Conservation (phyloP, 1,140 invertebrate genomes). For the Eufriesea mexicana region DNA sequence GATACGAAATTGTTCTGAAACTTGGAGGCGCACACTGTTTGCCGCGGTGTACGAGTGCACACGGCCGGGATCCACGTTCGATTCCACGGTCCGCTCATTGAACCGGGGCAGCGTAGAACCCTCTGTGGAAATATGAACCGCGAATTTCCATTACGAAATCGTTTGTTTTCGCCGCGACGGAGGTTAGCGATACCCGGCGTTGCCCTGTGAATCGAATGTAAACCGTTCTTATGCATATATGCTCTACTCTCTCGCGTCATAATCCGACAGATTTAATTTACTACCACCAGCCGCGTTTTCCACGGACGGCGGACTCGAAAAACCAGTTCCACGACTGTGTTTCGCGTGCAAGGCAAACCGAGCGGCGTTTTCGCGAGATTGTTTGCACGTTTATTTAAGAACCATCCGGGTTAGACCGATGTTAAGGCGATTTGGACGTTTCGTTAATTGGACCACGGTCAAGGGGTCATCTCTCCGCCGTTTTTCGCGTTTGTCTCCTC, state of each 20-base stretch:
- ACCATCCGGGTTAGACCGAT: background rate
- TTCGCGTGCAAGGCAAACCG: background rate
- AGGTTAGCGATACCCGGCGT: constrained; percentile 60
- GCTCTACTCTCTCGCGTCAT: constrained; percentile 39
- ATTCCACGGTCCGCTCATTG: background rate
- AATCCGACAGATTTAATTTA: constrained; percentile 67
- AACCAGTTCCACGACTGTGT: constrained; percentile 3
- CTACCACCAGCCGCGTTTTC: constrained; percentile 33
- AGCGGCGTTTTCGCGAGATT: background rate
- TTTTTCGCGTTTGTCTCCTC: too few species aligned
- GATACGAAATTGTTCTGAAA: background rate
- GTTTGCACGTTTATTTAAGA: constrained; percentile 15
- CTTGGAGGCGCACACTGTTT: background rate
- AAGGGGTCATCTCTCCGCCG: background rate
- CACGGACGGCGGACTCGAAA: constrained; percentile 24
- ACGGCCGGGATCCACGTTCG: background rate
- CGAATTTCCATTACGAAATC: constrained; percentile 68
- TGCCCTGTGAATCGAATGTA: constrained; percentile 63
- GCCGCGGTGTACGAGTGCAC: background rate
- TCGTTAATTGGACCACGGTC: background rate
- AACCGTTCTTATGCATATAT: constrained; percentile 65
- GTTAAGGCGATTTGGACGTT: background rate
- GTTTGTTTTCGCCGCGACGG: constrained; percentile 47
- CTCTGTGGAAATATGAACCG: constrained; percentile 52
- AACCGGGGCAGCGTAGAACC: background rate